These are phyloP conservation scores for Endotricha flammealis DNA, from an alignment of 2,888 invertebrate genomes.

Conservation along the genomic window DNA sequence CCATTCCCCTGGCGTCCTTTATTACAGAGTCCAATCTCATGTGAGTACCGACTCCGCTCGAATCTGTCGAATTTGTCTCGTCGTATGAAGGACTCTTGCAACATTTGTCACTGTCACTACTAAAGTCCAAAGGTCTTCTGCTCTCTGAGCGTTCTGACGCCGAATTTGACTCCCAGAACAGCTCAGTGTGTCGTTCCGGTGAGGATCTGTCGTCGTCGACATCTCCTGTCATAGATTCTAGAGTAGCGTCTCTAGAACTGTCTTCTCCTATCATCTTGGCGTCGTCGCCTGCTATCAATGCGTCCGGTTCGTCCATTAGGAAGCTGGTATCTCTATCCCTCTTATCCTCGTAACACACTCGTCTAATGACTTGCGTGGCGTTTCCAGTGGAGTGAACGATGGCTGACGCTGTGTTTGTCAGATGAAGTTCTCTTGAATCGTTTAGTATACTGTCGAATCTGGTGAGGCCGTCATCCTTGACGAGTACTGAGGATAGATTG, in stretches of 20 bases:
- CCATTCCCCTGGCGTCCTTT: conserved; percentile 54
- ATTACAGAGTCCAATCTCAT: conserved; percentile 69
- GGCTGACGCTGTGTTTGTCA: conserved; percentile 54
- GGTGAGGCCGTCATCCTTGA: conserved; percentile 54
- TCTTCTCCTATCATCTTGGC: conserved; percentile 57
- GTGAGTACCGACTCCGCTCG: conserved; percentile 54
- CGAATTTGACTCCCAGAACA: conserved; percentile 70
- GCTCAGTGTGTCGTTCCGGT: conserved; percentile 57
- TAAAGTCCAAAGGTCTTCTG: conserved; percentile 54
- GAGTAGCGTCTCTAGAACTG: conserved; percentile 43
- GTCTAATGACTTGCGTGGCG: conserved; percentile 64
- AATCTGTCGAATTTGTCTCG: conserved; percentile 64
- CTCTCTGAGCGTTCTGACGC: conserved; percentile 55
- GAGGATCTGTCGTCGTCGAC: conserved; percentile 54
- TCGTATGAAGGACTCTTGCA: conserved; percentile 66
- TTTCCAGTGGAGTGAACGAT: conserved; percentile 58
- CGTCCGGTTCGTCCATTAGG: conserved; percentile 49
- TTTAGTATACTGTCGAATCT: conserved; percentile 54
- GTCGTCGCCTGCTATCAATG: conserved; percentile 47
- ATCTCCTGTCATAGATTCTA: conserved; percentile 45
- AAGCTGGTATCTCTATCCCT: conserved; percentile 38
- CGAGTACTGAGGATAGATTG: conserved; percentile 49
- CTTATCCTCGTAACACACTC: conserved; percentile 55
- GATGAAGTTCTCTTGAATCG: conserved; percentile 53
- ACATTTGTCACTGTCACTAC: conserved; percentile 71